Percentiles rank a stretch among this genome's conserved stretches.
These are phyloP conservation scores for Asbolus verrucosus DNA, from an alignment of 1,140 invertebrate species.

Conservation along the genomic window DNA sequence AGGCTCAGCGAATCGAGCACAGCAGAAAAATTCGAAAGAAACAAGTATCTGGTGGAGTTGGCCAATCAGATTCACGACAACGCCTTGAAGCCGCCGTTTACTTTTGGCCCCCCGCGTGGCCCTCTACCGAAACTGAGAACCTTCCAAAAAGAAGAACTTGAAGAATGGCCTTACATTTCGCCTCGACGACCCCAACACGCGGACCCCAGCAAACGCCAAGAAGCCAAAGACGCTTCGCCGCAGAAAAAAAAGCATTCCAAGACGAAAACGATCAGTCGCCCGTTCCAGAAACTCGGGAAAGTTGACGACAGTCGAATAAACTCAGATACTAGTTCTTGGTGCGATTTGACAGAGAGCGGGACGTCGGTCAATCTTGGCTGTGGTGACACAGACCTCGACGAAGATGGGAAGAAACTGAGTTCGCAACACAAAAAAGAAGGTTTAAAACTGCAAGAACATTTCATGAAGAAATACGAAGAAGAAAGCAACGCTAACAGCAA, in stretches of 20 bases:
- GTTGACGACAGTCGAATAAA: not conserved
- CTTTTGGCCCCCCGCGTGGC: conserved; percentile 53
- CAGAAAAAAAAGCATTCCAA: not conserved
- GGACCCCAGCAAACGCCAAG: too few species aligned
- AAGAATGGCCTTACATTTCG: conserved; percentile 2
- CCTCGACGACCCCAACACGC: not conserved
- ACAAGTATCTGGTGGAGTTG: conserved; percentile 62
- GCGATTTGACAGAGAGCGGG: not conserved
- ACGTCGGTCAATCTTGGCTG: not conserved
- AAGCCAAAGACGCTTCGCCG: not conserved
- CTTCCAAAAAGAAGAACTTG: not conserved
- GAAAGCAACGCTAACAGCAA: not conserved
- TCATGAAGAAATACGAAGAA: conserved; percentile 13
- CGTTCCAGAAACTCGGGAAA: not conserved
- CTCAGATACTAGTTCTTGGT: not conserved
- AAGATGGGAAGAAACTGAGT: not conserved
- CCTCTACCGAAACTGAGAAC: conserved; percentile 6
- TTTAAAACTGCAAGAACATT: not conserved
- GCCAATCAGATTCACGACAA: conserved; percentile 58
- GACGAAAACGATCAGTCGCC: not conserved
- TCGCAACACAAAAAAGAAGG: not conserved
- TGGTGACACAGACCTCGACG: not conserved
- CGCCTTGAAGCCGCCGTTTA: conserved; percentile 59
- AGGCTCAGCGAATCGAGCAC: conserved; percentile 55
- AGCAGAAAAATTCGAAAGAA: conserved; percentile 59